Evolutionary conservation across 30 jellyfish, hydroid and myxozoan species (phyloP).

Genomic region (Catostylus mosaicus): DNA sequence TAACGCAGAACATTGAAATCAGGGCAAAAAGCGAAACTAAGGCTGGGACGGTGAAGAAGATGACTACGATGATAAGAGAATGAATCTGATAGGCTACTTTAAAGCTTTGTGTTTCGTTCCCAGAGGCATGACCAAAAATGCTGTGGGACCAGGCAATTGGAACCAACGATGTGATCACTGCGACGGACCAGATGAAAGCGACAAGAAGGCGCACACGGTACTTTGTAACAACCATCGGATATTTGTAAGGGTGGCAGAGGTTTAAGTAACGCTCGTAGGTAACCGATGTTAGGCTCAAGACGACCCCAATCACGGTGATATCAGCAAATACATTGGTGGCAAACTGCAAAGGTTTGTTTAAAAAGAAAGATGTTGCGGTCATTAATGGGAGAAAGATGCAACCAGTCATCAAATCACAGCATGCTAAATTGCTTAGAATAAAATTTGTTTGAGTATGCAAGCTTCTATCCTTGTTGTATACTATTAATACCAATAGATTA

Average conservation of each 20-base stretch:
- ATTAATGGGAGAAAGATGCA: constrained; percentile 46
- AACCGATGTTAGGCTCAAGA: constrained; percentile 42
- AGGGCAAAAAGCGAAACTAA: constrained; percentile 43
- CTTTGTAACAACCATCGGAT: constrained; percentile 27
- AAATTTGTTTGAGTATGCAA: constrained; percentile 52
- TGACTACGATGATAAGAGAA: constrained; percentile 34
- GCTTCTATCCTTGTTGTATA: constrained; percentile 24
- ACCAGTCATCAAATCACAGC: constrained; percentile 63
- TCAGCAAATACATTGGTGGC: constrained; percentile 52
- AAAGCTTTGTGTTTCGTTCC: not conserved
- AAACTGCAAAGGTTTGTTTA: not conserved
- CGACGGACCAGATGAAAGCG: constrained; percentile 55
- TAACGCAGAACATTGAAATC: constrained; percentile 55
- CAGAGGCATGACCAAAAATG: not conserved
- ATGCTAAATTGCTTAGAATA: constrained; percentile 54
- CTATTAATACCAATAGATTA: constrained; percentile 43
- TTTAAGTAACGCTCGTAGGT: constrained; percentile 49
- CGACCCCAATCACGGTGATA: constrained; percentile 29
- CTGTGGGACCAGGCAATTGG: constrained; percentile 52
- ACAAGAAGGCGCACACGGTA: constrained; percentile 32
- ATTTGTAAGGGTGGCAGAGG: constrained; percentile 55
- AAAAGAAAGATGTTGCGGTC: constrained; percentile 7
- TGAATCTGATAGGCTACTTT: constrained; percentile 35
- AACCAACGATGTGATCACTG: constrained; percentile 31
- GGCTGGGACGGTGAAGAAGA: constrained; percentile 59